Conservation (phyloP, 2,888 invertebrate genomes). For the Mamestra brassicae region DNA sequence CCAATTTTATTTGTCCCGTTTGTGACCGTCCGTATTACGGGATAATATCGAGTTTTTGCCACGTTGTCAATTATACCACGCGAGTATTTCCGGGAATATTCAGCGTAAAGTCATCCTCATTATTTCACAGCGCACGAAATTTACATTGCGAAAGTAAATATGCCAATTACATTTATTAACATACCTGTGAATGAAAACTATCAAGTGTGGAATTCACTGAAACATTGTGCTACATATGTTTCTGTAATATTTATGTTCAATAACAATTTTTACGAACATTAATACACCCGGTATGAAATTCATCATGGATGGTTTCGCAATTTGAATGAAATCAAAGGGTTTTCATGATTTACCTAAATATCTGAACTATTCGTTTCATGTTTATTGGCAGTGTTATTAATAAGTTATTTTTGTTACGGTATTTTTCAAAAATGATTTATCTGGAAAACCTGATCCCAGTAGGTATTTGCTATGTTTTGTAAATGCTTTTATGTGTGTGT, state of each 20-base stretch:
- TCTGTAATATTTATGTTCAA: neutral
- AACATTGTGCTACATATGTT: neutral
- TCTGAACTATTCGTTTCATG: slow-evolving; percentile 13
- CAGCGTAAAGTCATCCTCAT: slow-evolving; percentile 33
- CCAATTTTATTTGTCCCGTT: slow-evolving; percentile 66
- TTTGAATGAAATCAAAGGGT: slow-evolving; percentile 15
- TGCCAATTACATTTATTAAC: slow-evolving; percentile 23
- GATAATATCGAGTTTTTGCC: slow-evolving; percentile 52
- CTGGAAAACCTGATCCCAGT: neutral
- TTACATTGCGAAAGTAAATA: slow-evolving; percentile 42
- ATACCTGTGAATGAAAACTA: slow-evolving; percentile 10
- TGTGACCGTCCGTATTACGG: slow-evolving; percentile 43
- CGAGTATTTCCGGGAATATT: slow-evolving; percentile 5
- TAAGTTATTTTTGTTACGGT: neutral
- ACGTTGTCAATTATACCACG: slow-evolving; percentile 48
- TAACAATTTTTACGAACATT: slow-evolving; percentile 4
- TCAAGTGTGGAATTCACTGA: slow-evolving; percentile 12
- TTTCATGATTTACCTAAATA: slow-evolving; percentile 18
- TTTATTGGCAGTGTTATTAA: slow-evolving; percentile 3
- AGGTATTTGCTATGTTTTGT: neutral
- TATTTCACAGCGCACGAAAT: slow-evolving; percentile 38
- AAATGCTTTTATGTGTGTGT: neutral
- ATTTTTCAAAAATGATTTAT: slow-evolving; percentile 1
- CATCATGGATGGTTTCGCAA: slow-evolving; percentile 8
- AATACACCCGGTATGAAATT: neutral